Base-by-base conservation (phyloP, 2,888 invertebrate genomes). In the Ischnura elegans region DNA sequence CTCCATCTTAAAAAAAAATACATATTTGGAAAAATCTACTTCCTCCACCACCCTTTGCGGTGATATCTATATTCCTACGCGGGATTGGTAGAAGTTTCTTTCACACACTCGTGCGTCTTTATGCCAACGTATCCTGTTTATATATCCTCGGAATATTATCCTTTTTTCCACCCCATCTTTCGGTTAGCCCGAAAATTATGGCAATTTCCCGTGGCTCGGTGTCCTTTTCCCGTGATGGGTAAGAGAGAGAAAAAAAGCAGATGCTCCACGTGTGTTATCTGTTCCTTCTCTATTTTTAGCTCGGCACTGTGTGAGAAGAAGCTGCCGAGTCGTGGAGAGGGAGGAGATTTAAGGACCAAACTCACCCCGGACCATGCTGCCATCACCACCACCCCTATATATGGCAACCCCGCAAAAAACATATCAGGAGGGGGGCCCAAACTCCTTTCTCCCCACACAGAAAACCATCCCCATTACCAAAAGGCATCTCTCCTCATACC, bases 161-260 rank as follows among this genome's bases (percentile, higher is more conserved):
- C 29, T 16, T 13, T 2, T n/a, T 16, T 76, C 76, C 16, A n/a
- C 6, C 61, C 61, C 10, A 13, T 36, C 36, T 76, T 76, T 76
- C 13, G 76, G 76, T 29, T 76, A 36, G 36, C 29, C 61, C 61
- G 76, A 76, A 76, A 76, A 76, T 76, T 76, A 76, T 76, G 76
- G 76, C 76, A 76, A 76, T 76, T 76, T 76, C 76, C 36, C 76
- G 3, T 0, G 36, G 13, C 76, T 5, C 4, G 29, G 29, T 36
- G 16, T 36, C 76, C 10, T 76, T 76, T 36, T 76, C 36, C 13
- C 36, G 4, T 47, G 5, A 8, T 47, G 4, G 29, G 66, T 0
- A 66, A 29, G 66, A 13, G 47, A 13, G 5, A 8, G 5, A 47
- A 51, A 51, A 51, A 51, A 51, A 51, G 51, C 51, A 19, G 51